Evolutionary conservation across 2,888 invertebrate species (phyloP).

Genomic region (Cephus sareptanus): DNA sequence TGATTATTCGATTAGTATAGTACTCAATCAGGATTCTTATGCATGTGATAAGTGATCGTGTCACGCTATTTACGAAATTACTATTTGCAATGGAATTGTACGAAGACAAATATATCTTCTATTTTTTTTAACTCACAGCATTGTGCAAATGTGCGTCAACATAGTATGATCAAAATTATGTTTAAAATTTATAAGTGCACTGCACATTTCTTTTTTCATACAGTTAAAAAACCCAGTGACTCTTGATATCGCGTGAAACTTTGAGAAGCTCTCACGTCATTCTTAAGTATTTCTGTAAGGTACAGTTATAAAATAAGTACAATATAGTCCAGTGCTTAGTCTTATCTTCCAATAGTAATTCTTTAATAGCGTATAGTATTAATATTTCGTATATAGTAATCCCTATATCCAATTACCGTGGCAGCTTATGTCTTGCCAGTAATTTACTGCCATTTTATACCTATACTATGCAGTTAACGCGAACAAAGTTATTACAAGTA

Average conservation of each 20-base stretch:
- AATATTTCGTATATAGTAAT: not conserved
- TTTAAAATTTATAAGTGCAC: not conserved
- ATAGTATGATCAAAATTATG: not conserved
- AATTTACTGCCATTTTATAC: conserved; percentile 1
- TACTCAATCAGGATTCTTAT: not conserved
- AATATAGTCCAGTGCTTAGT: not conserved
- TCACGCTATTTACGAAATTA: not conserved
- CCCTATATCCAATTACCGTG: not conserved
- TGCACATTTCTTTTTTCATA: not conserved
- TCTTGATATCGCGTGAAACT: not conserved
- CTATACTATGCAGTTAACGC: not conserved
- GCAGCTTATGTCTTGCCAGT: conserved; percentile 4
- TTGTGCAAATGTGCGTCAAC: not conserved
- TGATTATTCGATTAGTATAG: not conserved
- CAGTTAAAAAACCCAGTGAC: not conserved
- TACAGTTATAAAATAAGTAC: not conserved
- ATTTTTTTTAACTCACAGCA: not conserved
- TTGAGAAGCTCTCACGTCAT: not conserved
- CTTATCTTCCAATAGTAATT: not conserved
- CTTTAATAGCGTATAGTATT: not conserved
- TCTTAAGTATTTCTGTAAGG: not conserved
- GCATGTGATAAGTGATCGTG: not conserved
- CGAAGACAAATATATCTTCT: not conserved
- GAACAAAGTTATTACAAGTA: not conserved
- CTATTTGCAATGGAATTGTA: not conserved